phyloP scores from a whole-genome alignment of 2,113 vertebrate species.

The Trachemys scripta region DNA sequence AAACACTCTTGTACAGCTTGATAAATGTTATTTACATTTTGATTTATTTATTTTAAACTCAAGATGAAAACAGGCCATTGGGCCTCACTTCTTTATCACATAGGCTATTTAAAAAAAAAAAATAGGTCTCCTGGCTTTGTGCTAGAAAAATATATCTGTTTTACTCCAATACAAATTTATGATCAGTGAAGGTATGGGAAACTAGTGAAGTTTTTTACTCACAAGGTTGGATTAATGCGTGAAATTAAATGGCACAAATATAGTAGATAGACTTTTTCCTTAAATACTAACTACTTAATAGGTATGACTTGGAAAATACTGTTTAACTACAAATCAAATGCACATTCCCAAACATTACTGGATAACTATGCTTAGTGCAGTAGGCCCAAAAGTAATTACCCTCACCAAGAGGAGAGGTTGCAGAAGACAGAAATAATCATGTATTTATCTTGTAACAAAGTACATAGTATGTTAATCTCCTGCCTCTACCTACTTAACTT shows the following conservation, averaged over 20 bases:
- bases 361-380: slow-evolving; percentile 24
- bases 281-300: not conserved
- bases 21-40: not conserved
- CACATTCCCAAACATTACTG: not conserved
- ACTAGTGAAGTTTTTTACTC: not conserved
- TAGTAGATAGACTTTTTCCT: slow-evolving; percentile 5
- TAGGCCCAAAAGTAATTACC: slow-evolving; percentile 47
- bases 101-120: not conserved
- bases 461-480: slow-evolving; percentile 4
- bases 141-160: not conserved
- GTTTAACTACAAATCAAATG: slow-evolving; percentile 40
- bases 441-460: not conserved
- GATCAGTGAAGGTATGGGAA: not conserved
- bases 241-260: not conserved
- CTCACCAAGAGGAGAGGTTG: slow-evolving; percentile 23
- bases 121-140: not conserved
- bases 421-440: slow-evolving; percentile 37
- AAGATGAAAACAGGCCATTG: not conserved
- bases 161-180: not conserved
- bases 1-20: not conserved
- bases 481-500: not conserved
- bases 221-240: not conserved
- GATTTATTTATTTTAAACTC: not conserved
- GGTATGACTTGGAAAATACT: slow-evolving; percentile 22
- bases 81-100: not conserved